Evolutionary conservation across 2,113 vertebrate species (phyloP).

Genomic region (Poeciliopsis turrubarensis): DNA sequence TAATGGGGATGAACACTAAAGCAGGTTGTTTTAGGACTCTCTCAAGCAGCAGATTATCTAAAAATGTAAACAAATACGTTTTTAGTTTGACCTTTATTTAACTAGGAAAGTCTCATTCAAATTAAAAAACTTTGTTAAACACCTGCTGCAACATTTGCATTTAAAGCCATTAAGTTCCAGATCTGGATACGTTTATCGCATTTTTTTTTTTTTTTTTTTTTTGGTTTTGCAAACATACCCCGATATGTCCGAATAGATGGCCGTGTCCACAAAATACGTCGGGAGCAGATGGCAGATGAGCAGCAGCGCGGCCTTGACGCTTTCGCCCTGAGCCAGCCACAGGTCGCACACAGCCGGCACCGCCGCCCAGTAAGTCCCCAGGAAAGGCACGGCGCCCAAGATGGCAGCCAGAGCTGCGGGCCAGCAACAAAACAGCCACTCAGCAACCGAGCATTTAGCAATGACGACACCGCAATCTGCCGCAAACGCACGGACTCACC

Average conservation of each 20-base stretch:
- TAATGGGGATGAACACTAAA: background rate
- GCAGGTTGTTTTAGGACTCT: no score
- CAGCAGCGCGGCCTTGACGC: conserved; percentile 91
- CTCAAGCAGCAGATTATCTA: no score
- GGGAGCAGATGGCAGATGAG: conserved; percentile 94
- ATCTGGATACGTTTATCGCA: background rate
- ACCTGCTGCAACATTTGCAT: background rate
- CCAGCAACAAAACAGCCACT: background rate
- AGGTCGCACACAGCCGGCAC: conserved; percentile 92
- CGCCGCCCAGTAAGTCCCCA: conserved; percentile 97
- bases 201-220: background rate
- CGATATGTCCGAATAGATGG: conserved; percentile 98
- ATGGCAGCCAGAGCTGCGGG: conserved; percentile 89
- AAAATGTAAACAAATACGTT: no score
- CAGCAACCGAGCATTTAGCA: background rate
- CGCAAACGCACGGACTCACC: conserved; percentile 80
- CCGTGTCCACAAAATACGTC: conserved; percentile 98
- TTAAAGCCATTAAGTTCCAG: background rate
- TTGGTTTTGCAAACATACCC: conserved; percentile 85
- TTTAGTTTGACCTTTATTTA: no score
- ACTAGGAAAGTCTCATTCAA: no score
- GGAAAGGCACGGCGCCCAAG: conserved; percentile 94
- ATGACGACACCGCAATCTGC: background rate
- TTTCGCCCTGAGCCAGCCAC: conserved; percentile 94
- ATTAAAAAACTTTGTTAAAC: background rate